Evolutionary conservation across 2,888 invertebrate genomes (phyloP).

Genomic region (Callosobruchus maculatus): DNA sequence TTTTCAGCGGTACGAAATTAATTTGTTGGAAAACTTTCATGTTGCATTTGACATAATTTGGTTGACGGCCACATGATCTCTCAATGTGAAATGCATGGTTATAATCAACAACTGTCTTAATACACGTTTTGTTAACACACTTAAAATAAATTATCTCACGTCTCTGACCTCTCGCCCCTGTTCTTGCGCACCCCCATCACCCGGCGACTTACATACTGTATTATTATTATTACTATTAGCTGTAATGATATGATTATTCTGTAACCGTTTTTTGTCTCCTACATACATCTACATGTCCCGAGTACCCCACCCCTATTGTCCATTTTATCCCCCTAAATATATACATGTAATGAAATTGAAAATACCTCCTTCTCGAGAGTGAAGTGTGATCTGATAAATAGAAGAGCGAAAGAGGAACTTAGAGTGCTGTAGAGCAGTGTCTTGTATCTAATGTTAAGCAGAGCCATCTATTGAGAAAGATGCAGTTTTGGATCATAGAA

Average conservation of each 20-base stretch:
- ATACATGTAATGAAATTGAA: neutral
- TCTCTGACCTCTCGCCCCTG: slow-evolving; percentile 5
- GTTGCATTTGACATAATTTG: too few relatives aligned
- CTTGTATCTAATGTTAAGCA: neutral
- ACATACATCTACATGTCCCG: neutral
- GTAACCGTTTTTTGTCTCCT: slow-evolving; percentile 35
- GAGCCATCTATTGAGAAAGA: neutral
- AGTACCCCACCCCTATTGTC: neutral
- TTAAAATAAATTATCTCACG: slow-evolving; percentile 20
- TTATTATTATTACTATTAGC: slow-evolving; percentile 46
- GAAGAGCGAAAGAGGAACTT: neutral
- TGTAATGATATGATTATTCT: slow-evolving; percentile 39
- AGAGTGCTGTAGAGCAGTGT: neutral
- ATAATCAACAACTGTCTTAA: too few relatives aligned
- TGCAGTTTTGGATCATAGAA: neutral
- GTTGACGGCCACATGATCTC: too few relatives aligned
- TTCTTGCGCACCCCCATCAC: slow-evolving; percentile 17
- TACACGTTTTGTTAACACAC: too few relatives aligned
- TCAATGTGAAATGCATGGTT: too few relatives aligned
- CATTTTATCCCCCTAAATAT: neutral
- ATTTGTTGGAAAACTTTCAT: too few relatives aligned
- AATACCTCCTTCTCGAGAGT: neutral
- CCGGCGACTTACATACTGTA: slow-evolving; percentile 44
- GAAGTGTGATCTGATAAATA: neutral
- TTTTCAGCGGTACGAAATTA: too few relatives aligned